Percentiles rank a stretch among this genome's conserved stretches.
Evolutionary conservation across 2,888 invertebrate genomes (phyloP).

Genomic region (Drosophila fulvimacula): DNA sequence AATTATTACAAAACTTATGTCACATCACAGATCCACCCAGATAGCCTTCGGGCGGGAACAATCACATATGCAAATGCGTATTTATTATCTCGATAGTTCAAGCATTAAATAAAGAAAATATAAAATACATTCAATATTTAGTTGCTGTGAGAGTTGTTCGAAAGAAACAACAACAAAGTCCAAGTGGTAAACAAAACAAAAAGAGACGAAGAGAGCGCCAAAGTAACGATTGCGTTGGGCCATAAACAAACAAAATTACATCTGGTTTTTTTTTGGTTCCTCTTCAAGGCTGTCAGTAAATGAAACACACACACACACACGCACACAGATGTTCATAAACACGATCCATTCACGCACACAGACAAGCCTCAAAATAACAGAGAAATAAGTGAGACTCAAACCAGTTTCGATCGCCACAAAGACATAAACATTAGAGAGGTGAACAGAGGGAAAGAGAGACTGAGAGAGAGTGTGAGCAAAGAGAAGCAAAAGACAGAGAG

Average conservation of each 20-base stretch:
- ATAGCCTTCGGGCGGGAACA: background rate
- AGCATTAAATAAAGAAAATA: background rate
- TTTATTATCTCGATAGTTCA: background rate
- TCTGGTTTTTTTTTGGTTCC: constrained; percentile 51
- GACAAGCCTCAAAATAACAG: constrained; percentile 30
- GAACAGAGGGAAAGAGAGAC: constrained; percentile 12
- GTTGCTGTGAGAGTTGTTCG: background rate
- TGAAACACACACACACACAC: background rate
- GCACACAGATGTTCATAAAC: constrained; percentile 1
- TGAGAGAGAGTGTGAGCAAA: constrained; percentile 3
- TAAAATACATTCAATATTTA: background rate
- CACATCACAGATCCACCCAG: background rate
- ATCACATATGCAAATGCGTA: constrained; percentile 2
- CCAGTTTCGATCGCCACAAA: constrained; percentile 47
- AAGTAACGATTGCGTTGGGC: constrained; percentile 9
- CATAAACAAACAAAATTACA: constrained; percentile 38
- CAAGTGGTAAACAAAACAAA: constrained; percentile 9
- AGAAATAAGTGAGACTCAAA: constrained; percentile 53
- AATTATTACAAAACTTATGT: background rate
- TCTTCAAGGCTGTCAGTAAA: constrained; percentile 74
- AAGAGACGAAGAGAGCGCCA: constrained; percentile 31
- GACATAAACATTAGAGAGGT: constrained; percentile 19
- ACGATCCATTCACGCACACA: constrained; percentile 3
- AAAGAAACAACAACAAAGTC: constrained; percentile 45
- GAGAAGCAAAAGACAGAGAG: background rate